A percentile compares a stretch with the other conserved stretches of the same genome.
Conservation (phyloP, 2,113 vertebrate species). For the Petroica traversi region DNA sequence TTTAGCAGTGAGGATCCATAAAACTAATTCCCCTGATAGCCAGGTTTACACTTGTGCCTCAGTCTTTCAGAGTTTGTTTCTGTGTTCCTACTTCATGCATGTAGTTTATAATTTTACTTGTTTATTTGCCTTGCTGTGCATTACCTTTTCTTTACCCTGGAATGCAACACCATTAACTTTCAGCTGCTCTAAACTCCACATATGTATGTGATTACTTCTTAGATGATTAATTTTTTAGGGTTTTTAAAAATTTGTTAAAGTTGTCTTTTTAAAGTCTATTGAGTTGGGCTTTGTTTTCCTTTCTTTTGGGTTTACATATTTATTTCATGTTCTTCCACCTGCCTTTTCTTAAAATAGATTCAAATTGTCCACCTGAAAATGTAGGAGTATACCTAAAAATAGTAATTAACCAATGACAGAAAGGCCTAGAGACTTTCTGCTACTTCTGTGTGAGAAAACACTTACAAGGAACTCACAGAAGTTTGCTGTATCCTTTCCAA, state of each 20-base stretch:
- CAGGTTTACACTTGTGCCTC: neutral
- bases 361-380: neutral
- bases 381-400: neutral
- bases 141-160: neutral
- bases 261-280: neutral
- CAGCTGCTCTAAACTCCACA: neutral
- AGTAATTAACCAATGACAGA: neutral
- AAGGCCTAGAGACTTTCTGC: neutral
- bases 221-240: neutral
- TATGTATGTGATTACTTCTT: neutral
- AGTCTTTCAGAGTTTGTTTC: neutral
- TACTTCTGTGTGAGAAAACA: neutral
- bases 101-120: neutral
- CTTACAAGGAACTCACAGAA: neutral
- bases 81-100: neutral
- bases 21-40: accelerated
- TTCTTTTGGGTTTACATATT: neutral
- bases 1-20: neutral
- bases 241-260: neutral
- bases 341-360: neutral
- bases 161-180: neutral
- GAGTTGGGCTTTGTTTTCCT: neutral
- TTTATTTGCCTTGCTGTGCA: neutral
- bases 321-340: neutral
- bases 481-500: neutral